phyloP scores from a whole-genome alignment of 2,888 invertebrate species.

The Oxyteleia sp. region DNA sequence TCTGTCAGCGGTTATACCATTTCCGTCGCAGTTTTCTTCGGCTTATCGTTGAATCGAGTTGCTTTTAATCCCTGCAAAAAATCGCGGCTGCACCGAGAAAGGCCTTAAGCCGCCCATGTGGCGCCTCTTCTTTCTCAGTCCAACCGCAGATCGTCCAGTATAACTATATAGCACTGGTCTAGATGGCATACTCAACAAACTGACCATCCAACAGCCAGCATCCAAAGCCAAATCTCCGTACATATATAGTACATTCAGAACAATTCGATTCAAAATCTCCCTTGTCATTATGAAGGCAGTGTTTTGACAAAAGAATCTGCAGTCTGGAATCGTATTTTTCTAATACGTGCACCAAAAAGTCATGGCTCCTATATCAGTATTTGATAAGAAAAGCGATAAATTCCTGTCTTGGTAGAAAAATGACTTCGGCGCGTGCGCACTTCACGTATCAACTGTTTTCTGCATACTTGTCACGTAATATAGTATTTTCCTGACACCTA shows the following conservation, averaged over 20 bases:
- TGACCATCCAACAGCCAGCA: conserved; percentile 69
- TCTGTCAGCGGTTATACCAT: conserved; percentile 84
- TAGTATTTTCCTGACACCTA: no score
- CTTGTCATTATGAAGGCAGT: no score
- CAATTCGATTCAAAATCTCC: conserved; percentile 4
- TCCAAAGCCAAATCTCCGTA: conserved; percentile 75
- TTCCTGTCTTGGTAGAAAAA: no score
- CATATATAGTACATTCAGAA: conserved; percentile 40
- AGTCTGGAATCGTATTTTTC: no score
- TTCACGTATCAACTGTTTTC: no score
- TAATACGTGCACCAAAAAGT: no score
- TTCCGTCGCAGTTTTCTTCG: conserved; percentile 82
- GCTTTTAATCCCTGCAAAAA: conserved; percentile 86
- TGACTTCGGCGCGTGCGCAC: no score
- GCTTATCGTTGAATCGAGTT: conserved; percentile 85
- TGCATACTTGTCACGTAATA: no score
- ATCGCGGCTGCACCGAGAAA: conserved; percentile 79
- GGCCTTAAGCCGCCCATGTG: conserved; percentile 84
- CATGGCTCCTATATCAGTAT: no score
- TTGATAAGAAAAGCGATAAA: no score
- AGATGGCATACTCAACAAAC: conserved; percentile 50
- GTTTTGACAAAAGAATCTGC: no score
- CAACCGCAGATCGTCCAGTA: conserved; percentile 76
- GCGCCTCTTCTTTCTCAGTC: conserved; percentile 84
- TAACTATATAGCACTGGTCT: conserved; percentile 58